Evolutionary conservation across 1,140 invertebrate genomes (phyloP).

Genomic region (Brachionus angularis): DNA sequence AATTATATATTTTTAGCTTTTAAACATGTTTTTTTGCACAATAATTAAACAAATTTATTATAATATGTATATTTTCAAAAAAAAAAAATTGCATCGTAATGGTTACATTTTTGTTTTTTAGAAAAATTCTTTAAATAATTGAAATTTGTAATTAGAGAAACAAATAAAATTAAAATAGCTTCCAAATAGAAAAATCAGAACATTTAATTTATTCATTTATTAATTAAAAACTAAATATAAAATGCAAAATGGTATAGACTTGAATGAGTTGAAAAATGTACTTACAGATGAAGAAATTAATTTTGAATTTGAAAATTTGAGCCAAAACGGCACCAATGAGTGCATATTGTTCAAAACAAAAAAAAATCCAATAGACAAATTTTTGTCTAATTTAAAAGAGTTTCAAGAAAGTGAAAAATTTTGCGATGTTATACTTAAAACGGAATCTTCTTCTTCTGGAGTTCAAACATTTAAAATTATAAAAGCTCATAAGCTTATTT

Average conservation of each 20-base stretch:
- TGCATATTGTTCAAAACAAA: neutral
- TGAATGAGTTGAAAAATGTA: neutral
- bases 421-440: conserved; percentile 61
- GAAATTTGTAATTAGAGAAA: too few species aligned
- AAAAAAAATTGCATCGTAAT: neutral
- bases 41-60: too few species aligned
- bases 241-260: too few species aligned
- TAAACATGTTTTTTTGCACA: too few species aligned
- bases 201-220: too few species aligned
- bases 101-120: neutral
- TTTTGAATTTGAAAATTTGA: conserved; percentile 1
- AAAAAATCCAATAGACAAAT: neutral
- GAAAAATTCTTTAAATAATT: too few species aligned
- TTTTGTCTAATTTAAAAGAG: conserved; percentile 64
- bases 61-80: too few species aligned
- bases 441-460: conserved; percentile 49
- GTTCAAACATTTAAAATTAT: conserved; percentile 42
- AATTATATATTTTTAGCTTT: too few species aligned
- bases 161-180: too few species aligned
- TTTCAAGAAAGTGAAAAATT: conserved; percentile 81
- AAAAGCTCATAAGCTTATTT: conserved; percentile 53
- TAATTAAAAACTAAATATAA: too few species aligned
- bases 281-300: conserved; percentile 28
- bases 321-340: neutral
- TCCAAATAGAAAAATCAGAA: too few species aligned